Base-by-base conservation (phyloP, 2,113 vertebrate species). In the Pelvicachromis taeniatus region DNA sequence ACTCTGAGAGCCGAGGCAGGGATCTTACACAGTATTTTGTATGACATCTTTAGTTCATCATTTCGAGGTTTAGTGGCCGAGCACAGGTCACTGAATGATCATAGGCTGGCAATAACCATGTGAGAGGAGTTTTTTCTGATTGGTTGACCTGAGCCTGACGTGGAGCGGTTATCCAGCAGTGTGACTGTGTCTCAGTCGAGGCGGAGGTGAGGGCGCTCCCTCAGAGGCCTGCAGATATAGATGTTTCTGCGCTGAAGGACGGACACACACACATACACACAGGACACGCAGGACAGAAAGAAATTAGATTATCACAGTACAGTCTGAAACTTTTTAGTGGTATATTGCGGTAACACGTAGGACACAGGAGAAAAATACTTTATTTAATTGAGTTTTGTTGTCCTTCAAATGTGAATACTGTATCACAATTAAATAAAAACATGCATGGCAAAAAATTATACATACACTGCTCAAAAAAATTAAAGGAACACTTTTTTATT, bases 121-220 rank as follows among this genome's bases (percentile, higher is more conserved):
- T 45, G 65, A 88, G 53, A 48, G 12, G 29, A 50, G 58, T 1
- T 78, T 81, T 65, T 87, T 86, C 68, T 86, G 86, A 70, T 82
- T 84, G 88, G 88, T 55, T 87, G 78, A 88, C 89, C 86, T 89
- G 89, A 89, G 87, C 85, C 81, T 93, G 92, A 87, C 73, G 90
- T 81, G 78, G 38, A 84, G 83, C 80, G 59, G 54, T 58, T 84
- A 82, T 82, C 81, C 77, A 87, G 83, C 68, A 89, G 19, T 61
- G 79, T 85, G 81, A 87, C 38, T 5, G 17, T 17, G 78, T 80
- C 81, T 50, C 87, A 45, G 78, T 89, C 63, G 54, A 93, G 87
- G 87, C 93, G 75, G 89, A 95, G 92, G 80, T 89, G 7, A 26
- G 90, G 58, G 55, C 61, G 56, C 55, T 82, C 85, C 90, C 86